phyloP scores from a whole-genome alignment of 2,113 vertebrate genomes.

The Tachycineta bicolor region DNA sequence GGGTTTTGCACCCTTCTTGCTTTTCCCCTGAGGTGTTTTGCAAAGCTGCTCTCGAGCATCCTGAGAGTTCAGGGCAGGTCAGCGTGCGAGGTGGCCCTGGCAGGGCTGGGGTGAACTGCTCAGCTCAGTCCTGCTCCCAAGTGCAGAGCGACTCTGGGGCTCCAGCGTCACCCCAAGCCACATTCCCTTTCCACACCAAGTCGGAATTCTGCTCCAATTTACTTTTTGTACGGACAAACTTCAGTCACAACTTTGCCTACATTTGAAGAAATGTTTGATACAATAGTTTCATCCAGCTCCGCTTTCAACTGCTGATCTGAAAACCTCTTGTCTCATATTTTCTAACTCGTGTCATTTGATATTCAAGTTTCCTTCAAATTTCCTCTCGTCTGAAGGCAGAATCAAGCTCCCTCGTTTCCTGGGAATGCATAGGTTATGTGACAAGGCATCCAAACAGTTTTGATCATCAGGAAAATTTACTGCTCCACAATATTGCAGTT shows the following conservation, averaged over 20 bases:
- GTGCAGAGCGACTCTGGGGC: not conserved
- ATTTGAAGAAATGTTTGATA: conserved; percentile 54
- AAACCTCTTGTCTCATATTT: conserved; percentile 44
- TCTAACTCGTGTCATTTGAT: conserved; percentile 45
- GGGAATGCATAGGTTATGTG: conserved; percentile 53
- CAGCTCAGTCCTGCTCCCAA: rapidly evolving
- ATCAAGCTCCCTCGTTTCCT: conserved; percentile 15
- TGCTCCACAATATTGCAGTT: not conserved
- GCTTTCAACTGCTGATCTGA: conserved; percentile 56
- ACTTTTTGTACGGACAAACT: not conserved
- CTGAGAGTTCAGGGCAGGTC: not conserved
- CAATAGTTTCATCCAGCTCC: conserved; percentile 44
- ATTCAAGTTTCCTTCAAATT: conserved; percentile 59
- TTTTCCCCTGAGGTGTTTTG: not conserved
- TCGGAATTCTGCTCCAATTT: conserved; percentile 26
- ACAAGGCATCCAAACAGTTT: conserved; percentile 45
- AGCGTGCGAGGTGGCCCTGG: not conserved
- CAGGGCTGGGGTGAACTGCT: not conserved
- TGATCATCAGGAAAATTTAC: conserved; percentile 31
- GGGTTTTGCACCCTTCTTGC: not conserved
- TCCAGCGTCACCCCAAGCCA: not conserved
- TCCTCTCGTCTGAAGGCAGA: conserved; percentile 42
- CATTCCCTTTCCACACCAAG: not conserved
- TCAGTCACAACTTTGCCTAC: conserved; percentile 28
- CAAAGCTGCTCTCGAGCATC: not conserved